These are phyloP conservation scores for Tipula vernalis DNA, from an alignment of 2,888 invertebrate genomes.

Conservation along the genomic window DNA sequence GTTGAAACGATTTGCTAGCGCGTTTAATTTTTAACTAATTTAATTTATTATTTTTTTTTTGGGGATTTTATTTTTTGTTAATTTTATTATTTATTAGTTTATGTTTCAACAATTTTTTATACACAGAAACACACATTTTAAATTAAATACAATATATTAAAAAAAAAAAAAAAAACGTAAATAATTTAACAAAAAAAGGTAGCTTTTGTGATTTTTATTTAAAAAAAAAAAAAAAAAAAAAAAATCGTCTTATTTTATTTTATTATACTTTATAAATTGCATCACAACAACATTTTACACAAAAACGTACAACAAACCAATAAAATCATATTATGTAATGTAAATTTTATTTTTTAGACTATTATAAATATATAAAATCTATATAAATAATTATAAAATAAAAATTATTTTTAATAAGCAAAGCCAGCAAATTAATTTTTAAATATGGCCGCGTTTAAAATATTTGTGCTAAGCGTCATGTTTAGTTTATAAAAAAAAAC, in stretches of 20 bases:
- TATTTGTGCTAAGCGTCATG: not conserved
- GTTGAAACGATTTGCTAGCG: not conserved
- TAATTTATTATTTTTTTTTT: not conserved
- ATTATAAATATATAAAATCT: not conserved
- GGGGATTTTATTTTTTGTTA: not conserved
- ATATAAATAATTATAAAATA: not conserved
- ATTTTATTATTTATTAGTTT: not conserved
- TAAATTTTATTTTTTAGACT: not conserved
- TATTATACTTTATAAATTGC: not conserved
- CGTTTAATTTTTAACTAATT: not conserved
- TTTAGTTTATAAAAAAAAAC: too few species aligned
- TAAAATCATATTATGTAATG: not conserved
- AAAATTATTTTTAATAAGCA: not conserved
- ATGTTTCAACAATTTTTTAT: not conserved
- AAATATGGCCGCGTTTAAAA: not conserved
- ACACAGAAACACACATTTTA: not conserved
- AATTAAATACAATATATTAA: not conserved
- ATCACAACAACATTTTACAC: not conserved
- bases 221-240: not conserved
- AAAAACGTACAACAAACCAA: not conserved
- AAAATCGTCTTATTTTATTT: not conserved
- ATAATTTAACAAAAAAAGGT: not conserved
- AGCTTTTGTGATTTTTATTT: constrained; percentile 4
- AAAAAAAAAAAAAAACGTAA: not conserved
- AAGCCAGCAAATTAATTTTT: not conserved